Conservation (phyloP, 1,140 invertebrate genomes). For the Epicauta chinensis region DNA sequence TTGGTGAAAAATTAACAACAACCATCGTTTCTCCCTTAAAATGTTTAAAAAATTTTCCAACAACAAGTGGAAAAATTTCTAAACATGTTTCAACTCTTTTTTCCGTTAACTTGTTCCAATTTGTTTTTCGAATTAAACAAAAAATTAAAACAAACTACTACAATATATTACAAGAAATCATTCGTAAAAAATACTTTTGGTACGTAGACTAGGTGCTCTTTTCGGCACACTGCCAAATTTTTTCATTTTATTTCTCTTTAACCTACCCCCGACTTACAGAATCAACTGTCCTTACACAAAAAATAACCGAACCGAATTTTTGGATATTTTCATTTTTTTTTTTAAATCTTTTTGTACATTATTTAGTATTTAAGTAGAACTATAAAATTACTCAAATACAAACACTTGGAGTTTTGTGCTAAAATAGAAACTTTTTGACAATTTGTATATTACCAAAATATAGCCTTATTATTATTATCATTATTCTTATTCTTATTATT, state of each 20-base stretch:
- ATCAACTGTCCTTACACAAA: constrained; percentile 28
- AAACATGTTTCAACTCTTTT: too few relatives aligned
- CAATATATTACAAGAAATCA: constrained; percentile 27
- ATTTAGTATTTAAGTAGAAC: constrained; percentile 14
- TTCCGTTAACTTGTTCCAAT: not conserved
- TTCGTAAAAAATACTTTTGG: constrained; percentile 29
- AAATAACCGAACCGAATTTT: constrained; percentile 30
- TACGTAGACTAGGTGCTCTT: constrained; percentile 31
- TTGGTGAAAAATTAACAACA: constrained; percentile 21
- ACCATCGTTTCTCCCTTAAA: too few relatives aligned
- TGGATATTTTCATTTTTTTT: constrained; percentile 26
- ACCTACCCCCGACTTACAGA: constrained; percentile 27
- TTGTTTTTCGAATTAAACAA: not conserved
- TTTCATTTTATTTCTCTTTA: constrained; percentile 3
- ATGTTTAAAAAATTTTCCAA: too few relatives aligned
- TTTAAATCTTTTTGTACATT: too few relatives aligned
- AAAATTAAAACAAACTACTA: constrained; percentile 2
- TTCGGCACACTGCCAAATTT: constrained; percentile 26
- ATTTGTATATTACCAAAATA: constrained; percentile 36
- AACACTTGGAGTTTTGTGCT: constrained; percentile 31
- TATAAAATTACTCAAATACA: constrained; percentile 19
- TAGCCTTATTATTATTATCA: constrained; percentile 23
- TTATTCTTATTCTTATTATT: not conserved
- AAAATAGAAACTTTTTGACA: constrained; percentile 37
- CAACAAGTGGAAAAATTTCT: too few relatives aligned